Base-by-base conservation (phyloP, 2,888 invertebrate genomes). In the Pristionchus entomophagus region DNA sequence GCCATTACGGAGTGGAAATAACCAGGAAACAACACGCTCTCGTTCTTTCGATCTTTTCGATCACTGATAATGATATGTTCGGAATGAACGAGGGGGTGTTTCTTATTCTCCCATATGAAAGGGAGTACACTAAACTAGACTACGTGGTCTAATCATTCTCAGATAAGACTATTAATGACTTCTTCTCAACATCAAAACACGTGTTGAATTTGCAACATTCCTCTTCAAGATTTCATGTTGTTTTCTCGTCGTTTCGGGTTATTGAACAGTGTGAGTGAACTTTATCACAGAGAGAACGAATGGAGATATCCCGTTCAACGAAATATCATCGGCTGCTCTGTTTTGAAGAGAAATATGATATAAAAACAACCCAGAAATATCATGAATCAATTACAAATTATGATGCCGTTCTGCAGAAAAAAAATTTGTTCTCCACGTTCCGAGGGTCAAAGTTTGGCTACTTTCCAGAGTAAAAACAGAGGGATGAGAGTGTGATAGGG, bases 71-170 rank as follows among this genome's bases (percentile, higher is more conserved):
- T 45, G 35, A 65, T 35, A 35, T 32, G 35, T 65, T 32, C 19
- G 65, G 65, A 65, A 65, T 65, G 35, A 29, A 35, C 32, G 65
- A 65, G 35, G 10, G 65, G 65, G 65, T 65, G 65, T 65, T 65
- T 65, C 65, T 65, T 65, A 65, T 65, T 65, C 59, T 29, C 26
- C 65, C 65, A 35, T 19, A 35, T 65, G 14, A 45, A 32, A 29
- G 1, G 38, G 65, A 35, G 19, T 65, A 35, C 19, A 22, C 19
- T 19, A 65, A 5, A 35, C 32, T 65, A 65, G 65, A 65, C 65
- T 65, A 65, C 65, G 19, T 29, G n/a, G n/a, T n/a, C n/a, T n/a
- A n/a, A n/a, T n/a, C n/a, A n/a, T n/a, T n/a, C 12, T 65, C 32
- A 65, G 59, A 59, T 59, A 59, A 32, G 17, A 65, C 35, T 19